phyloP scores from a whole-genome alignment of 2,888 invertebrate species.

The Pogonocherus hispidulus region DNA sequence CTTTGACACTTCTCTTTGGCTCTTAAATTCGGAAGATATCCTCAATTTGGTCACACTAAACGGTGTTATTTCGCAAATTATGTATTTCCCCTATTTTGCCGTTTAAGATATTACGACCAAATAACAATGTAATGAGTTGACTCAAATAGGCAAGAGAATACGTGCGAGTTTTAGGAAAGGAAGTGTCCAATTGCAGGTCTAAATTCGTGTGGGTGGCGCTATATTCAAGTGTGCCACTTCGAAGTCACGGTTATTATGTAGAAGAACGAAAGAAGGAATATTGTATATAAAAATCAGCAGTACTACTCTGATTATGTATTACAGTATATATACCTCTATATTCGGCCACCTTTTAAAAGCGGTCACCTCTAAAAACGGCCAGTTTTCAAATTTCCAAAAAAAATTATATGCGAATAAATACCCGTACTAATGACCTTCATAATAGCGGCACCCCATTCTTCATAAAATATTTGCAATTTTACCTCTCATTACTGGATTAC shows the following conservation, averaged over 20 bases:
- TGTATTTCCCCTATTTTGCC: slow-evolving; percentile 42
- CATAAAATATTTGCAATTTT: too few relatives aligned
- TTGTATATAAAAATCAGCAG: background rate
- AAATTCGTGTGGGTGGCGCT: slow-evolving; percentile 49
- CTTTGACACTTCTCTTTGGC: too few relatives aligned
- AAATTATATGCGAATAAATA: too few relatives aligned
- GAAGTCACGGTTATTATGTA: background rate
- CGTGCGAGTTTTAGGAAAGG: slow-evolving; percentile 48
- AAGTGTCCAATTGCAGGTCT: slow-evolving; percentile 53
- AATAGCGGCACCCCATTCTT: too few relatives aligned
- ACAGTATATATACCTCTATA: too few relatives aligned
- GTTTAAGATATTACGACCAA: slow-evolving; percentile 47
- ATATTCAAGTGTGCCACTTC: slow-evolving; percentile 45
- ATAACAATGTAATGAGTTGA: slow-evolving; percentile 47
- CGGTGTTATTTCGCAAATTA: slow-evolving; percentile 45
- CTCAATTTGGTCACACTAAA: slow-evolving; percentile 34
- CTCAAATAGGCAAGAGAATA: slow-evolving; percentile 42
- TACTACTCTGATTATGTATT: too few relatives aligned
- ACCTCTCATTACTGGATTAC: too few relatives aligned
- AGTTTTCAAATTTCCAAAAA: too few relatives aligned
- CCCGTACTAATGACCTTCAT: too few relatives aligned
- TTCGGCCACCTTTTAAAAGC: too few relatives aligned
- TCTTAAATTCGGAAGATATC: background rate
- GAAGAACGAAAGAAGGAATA: background rate
- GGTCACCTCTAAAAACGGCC: too few relatives aligned